Evolutionary conservation across 2,113 vertebrate species (phyloP).

Genomic region (Gambusia holbrooki): DNA sequence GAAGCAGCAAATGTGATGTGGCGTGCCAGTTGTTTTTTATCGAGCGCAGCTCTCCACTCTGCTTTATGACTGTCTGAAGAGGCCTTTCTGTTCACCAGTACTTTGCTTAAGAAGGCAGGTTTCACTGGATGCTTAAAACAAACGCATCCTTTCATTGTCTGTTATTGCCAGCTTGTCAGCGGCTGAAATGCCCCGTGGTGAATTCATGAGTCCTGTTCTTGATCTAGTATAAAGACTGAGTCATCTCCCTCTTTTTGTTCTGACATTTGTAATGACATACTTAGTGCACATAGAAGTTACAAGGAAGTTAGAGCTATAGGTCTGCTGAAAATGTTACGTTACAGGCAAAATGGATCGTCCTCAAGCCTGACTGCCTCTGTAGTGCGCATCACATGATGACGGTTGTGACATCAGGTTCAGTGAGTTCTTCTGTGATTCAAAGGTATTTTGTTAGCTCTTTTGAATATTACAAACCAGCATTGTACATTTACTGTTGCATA

Average conservation of each 20-base stretch:
- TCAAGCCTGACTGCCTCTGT: conserved; percentile 22
- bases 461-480: neutral
- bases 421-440: neutral
- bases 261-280: conserved; percentile 49
- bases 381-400: conserved; percentile 11
- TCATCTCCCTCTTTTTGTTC: conserved; percentile 63
- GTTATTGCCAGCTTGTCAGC: conserved; percentile 40
- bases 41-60: conserved; percentile 56
- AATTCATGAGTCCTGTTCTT: conserved; percentile 63
- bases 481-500: conserved; percentile 2
- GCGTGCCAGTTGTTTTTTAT: conserved; percentile 59
- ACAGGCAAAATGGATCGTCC: conserved; percentile 38
- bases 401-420: conserved; percentile 6
- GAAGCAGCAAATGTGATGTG: conserved; percentile 62
- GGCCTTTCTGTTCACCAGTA: conserved; percentile 35
- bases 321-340: conserved; percentile 52
- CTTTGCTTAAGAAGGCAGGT: conserved; percentile 3
- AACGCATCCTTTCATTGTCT: conserved; percentile 18
- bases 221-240: conserved; percentile 48
- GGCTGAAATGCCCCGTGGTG: conserved; percentile 56
- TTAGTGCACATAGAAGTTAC: conserved; percentile 34
- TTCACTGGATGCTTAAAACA: conserved; percentile 28
- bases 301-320: conserved; percentile 36
- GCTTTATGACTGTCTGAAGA: conserved; percentile 63
- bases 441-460: neutral